Percentiles rank a stretch among this genome's conserved stretches.
Conservation (phyloP, 2,113 vertebrate genomes). For the Mesitornis unicolor region DNA sequence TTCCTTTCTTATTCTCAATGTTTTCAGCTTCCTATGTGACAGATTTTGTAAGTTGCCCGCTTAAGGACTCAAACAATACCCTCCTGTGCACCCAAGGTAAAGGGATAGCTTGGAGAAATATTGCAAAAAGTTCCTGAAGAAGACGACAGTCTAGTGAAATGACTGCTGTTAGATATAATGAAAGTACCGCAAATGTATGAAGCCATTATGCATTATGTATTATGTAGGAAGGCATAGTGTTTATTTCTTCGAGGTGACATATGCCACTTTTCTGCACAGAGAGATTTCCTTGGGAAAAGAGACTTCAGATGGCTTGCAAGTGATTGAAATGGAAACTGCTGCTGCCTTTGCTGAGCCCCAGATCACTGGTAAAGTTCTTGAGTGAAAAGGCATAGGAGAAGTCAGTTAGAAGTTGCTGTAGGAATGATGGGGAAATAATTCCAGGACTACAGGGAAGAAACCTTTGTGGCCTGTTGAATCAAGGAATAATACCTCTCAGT, state of each 20-base stretch:
- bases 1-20: background rate
- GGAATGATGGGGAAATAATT: background rate
- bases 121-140: background rate
- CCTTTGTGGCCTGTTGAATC: background rate
- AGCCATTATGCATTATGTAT: background rate
- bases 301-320: background rate
- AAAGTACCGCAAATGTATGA: background rate
- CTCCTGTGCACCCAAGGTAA: background rate
- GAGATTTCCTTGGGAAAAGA: background rate
- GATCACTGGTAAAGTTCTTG: fast-evolving
- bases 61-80: background rate
- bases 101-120: background rate
- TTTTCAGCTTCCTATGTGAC: background rate
- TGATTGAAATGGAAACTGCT: background rate
- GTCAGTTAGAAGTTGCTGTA: background rate
- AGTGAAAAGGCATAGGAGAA: background rate
- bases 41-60: background rate
- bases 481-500: background rate
- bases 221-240: background rate
- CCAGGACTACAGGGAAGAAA: background rate
- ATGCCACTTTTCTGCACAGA: background rate
- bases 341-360: background rate
- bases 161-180: background rate
- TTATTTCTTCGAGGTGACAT: background rate
- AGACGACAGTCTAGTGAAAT: background rate